phyloP scores from a whole-genome alignment of 2,113 vertebrate species.

The Python bivittatus region DNA sequence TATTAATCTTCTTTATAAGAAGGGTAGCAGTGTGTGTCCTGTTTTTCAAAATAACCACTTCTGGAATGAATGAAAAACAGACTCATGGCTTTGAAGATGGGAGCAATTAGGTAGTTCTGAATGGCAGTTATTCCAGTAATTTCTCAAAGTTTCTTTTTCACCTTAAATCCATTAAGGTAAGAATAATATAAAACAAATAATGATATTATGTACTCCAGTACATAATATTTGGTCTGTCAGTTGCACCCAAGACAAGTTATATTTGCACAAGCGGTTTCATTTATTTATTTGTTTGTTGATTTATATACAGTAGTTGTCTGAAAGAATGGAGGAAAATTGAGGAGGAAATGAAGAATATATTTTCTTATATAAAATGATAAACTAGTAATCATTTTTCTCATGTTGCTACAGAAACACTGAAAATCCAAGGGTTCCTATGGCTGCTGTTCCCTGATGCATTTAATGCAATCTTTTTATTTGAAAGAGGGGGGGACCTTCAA shows the following conservation, averaged over 20 bases:
- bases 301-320: constrained; percentile 15
- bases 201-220: constrained; percentile 14
- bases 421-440: constrained; percentile 46
- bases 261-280: constrained; percentile 46
- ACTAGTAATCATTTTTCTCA: constrained; percentile 57
- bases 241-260: constrained; percentile 38
- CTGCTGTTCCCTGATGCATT: constrained; percentile 57
- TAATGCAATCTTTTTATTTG: constrained; percentile 65
- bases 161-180: constrained; percentile 35
- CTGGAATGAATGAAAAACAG: background rate
- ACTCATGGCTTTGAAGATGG: background rate
- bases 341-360: constrained; percentile 63
- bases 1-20: background rate
- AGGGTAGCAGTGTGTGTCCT: background rate
- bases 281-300: constrained; percentile 4
- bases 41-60: background rate
- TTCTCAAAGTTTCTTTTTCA: background rate
- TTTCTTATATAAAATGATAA: constrained; percentile 58
- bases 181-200: constrained; percentile 21
- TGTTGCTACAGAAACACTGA: constrained; percentile 53
- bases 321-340: constrained; percentile 49
- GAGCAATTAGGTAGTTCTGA: background rate
- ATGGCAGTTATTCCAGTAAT: background rate
- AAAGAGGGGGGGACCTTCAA: constrained; percentile 28
- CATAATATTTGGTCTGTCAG: constrained; percentile 30